Evolutionary conservation across 1,140 invertebrate genomes (phyloP).

Genomic region (Pararge aegeria): DNA sequence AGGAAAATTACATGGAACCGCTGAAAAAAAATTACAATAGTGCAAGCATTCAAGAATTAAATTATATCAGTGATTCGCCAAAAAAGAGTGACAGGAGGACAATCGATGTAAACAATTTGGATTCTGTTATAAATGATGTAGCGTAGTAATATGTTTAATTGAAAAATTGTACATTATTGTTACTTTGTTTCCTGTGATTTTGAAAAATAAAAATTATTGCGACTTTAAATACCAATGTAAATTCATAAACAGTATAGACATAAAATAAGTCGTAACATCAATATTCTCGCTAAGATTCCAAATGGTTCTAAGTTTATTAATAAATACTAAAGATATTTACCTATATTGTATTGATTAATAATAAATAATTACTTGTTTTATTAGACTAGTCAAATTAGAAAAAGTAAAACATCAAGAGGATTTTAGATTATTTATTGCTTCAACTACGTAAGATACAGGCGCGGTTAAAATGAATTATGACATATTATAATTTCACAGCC

Average conservation of each 20-base stretch:
- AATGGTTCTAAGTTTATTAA: constrained; percentile 36
- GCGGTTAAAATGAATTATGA: constrained; percentile 34
- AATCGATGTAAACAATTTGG: constrained; percentile 53
- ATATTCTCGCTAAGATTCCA: constrained; percentile 32
- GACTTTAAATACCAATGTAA: constrained; percentile 33
- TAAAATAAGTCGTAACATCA: constrained; percentile 17
- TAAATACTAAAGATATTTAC: constrained; percentile 44
- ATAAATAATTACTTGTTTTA: constrained; percentile 36
- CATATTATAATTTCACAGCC: constrained; percentile 24
- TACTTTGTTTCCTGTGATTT: constrained; percentile 40
- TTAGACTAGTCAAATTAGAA: constrained; percentile 76
- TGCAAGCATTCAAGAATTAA: constrained; percentile 57
- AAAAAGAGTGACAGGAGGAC: constrained; percentile 70
- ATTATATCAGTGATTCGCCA: constrained; percentile 69
- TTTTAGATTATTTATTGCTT: constrained; percentile 72
- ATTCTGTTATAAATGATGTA: constrained; percentile 58
- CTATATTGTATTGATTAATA: constrained; percentile 23
- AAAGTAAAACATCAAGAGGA: constrained; percentile 50
- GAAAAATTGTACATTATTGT: constrained; percentile 62
- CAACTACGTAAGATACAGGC: constrained; percentile 36
- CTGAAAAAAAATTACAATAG: constrained; percentile 46
- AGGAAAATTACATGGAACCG: constrained; percentile 38
- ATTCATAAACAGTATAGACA: constrained; percentile 19
- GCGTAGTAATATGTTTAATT: constrained; percentile 45
- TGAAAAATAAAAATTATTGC: constrained; percentile 17